Evolutionary conservation across 2,888 invertebrate species (phyloP).

Genomic region (Sisyra terminalis): DNA sequence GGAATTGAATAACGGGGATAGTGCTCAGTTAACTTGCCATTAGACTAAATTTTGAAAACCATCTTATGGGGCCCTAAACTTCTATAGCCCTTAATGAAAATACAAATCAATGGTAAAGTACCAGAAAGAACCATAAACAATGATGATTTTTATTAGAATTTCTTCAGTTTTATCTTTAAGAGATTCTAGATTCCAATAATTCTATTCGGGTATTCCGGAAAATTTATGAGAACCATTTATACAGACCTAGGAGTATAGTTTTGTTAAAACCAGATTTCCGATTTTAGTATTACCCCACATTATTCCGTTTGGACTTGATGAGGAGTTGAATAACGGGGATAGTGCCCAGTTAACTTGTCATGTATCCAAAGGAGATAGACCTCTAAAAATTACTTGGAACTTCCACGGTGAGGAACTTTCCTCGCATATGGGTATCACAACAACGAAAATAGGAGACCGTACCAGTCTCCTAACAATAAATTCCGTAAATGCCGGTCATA

Average conservation of each 20-base stretch:
- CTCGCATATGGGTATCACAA: conserved; percentile 14
- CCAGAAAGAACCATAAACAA: too few relatives aligned
- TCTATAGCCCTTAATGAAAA: too few relatives aligned
- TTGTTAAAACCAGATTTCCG: not conserved
- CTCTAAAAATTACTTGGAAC: conserved; percentile 55
- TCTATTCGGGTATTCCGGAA: not conserved
- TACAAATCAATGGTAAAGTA: too few relatives aligned
- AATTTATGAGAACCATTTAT: not conserved
- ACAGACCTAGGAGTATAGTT: not conserved
- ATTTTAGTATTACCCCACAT: conserved; percentile 42
- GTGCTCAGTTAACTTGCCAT: conserved; percentile 13
- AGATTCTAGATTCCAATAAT: not conserved
- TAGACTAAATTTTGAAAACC: too few relatives aligned
- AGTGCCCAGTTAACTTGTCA: conserved; percentile 14
- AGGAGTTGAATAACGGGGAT: conserved; percentile 25
- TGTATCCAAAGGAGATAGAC: conserved; percentile 50
- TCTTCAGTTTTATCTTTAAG: not conserved
- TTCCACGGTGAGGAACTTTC: conserved; percentile 43
- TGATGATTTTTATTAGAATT: not conserved
- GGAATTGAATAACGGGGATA: conserved; percentile 22
- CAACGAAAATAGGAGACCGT: conserved; percentile 8
- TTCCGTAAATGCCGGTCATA: conserved; percentile 39
- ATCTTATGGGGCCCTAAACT: too few relatives aligned
- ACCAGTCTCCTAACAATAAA: conserved; percentile 37
- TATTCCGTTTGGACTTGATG: conserved; percentile 42